Percentiles rank a stretch among this genome's conserved stretches.
Evolutionary conservation across 2,888 invertebrate genomes (phyloP).

Genomic region (Athalia circularis): DNA sequence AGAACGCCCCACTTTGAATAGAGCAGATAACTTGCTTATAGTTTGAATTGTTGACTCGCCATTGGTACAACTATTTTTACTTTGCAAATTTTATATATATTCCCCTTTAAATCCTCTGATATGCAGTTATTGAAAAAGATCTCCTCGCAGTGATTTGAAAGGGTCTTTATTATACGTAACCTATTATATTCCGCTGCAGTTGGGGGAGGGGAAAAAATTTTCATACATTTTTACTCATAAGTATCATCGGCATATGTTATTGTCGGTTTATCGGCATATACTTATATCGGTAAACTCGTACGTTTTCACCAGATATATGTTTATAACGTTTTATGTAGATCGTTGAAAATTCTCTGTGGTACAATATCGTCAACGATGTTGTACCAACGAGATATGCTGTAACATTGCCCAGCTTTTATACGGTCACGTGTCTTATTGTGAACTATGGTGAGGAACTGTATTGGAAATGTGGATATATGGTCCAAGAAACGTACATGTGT

Average conservation of each 20-base stretch:
- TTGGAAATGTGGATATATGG: constrained; percentile 3
- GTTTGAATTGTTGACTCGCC: no score
- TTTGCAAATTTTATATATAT: no score
- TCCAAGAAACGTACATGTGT: neutral
- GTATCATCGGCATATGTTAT: no score
- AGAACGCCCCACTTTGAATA: no score
- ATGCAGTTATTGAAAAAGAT: no score
- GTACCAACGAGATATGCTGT: constrained; percentile 32
- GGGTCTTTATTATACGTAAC: no score
- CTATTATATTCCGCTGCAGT: no score
- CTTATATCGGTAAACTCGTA: neutral
- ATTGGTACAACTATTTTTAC: no score
- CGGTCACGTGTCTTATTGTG: neutral
- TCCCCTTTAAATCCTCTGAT: no score
- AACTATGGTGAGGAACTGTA: neutral
- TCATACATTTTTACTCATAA: neutral
- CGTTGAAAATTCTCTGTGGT: constrained; percentile 27
- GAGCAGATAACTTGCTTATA: no score
- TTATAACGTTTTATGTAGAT: neutral
- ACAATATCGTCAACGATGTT: constrained; percentile 23
- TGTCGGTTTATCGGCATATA: neutral
- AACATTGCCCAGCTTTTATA: constrained; percentile 16
- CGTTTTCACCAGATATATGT: constrained; percentile 4
- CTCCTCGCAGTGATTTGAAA: no score
- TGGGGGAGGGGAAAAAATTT: no score